Evolutionary conservation across 2,113 vertebrate species (phyloP).

Genomic region (Gymnogyps californianus): DNA sequence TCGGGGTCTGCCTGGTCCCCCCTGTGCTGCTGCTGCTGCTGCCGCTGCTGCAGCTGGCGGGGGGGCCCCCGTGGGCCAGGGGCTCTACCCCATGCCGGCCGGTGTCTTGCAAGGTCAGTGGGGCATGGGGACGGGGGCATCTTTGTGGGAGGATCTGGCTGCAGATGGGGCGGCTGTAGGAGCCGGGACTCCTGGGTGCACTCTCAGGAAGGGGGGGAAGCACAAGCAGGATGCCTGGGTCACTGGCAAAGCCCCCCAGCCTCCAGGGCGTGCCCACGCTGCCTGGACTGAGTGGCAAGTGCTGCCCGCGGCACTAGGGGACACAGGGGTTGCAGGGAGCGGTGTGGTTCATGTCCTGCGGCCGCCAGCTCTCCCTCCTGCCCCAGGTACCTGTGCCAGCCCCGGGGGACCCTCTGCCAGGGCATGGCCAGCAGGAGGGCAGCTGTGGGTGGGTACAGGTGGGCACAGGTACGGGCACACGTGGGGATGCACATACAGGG

Average conservation of each 20-base stretch:
- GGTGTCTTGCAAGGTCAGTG: conserved; percentile 83
- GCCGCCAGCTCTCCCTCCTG: not conserved
- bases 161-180: not conserved
- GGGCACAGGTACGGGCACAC: not conserved
- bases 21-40: conserved; percentile 58
- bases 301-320: not conserved
- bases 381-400: not conserved
- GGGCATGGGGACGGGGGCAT: not conserved
- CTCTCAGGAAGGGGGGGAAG: not conserved
- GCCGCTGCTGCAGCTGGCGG: conserved; percentile 60
- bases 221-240: not conserved
- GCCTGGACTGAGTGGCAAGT: not conserved
- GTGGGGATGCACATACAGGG: not conserved
- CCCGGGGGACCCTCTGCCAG: not conserved
- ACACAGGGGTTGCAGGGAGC: not conserved
- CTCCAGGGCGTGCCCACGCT: accelerated
- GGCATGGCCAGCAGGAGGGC: not conserved
- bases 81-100: conserved; percentile 84
- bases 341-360: accelerated
- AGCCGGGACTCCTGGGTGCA: not conserved
- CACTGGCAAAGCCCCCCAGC: not conserved
- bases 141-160: not conserved
- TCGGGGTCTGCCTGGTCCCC: not conserved
- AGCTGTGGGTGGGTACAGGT: too few relatives aligned
- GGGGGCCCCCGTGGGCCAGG: conserved; percentile 74